Conservation (phyloP, 2,113 vertebrate species). For the Thermophis baileyi region DNA sequence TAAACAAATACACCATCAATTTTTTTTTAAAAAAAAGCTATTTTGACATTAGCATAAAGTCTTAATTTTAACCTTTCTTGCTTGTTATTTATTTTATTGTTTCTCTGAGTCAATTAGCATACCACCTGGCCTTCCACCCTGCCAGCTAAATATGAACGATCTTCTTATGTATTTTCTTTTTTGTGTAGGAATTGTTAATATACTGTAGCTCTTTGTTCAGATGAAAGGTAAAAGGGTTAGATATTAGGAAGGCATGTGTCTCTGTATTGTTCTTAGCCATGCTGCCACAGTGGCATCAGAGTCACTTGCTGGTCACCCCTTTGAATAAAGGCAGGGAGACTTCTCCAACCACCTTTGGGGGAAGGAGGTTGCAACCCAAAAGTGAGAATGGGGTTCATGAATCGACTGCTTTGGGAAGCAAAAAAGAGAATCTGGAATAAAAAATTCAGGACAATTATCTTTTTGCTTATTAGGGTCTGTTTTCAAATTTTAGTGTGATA, state of each 20-base stretch:
- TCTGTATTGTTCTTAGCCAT: conserved; percentile 34
- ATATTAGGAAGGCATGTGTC: conserved; percentile 32
- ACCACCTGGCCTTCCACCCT: conserved; percentile 36
- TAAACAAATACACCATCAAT: background rate
- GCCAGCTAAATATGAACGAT: conserved; percentile 62
- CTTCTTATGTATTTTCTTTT: conserved; percentile 47
- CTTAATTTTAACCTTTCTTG: conserved; percentile 32
- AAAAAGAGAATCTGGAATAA: background rate
- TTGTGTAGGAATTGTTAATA: conserved; percentile 54
- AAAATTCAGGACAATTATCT: background rate
- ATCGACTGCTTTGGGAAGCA: background rate
- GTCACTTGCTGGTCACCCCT: conserved; percentile 18
- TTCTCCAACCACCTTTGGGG: background rate
- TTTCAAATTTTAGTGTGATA: background rate
- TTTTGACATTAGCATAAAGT: conserved; percentile 44
- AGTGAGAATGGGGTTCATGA: background rate
- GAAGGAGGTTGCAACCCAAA: background rate
- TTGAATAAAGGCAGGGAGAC: conserved; percentile 3
- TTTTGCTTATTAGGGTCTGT: background rate
- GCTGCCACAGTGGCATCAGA: background rate
- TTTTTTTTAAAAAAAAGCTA: conserved; percentile 11
- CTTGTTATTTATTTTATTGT: conserved; percentile 34
- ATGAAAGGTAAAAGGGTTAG: conserved; percentile 59
- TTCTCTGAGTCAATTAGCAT: conserved; percentile 53
- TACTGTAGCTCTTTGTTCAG: conserved; percentile 58